Percentiles rank a stretch among this genome's conserved stretches.
Evolutionary conservation across 2,113 vertebrate species (phyloP).

Genomic region (Pseudonaja textilis): DNA sequence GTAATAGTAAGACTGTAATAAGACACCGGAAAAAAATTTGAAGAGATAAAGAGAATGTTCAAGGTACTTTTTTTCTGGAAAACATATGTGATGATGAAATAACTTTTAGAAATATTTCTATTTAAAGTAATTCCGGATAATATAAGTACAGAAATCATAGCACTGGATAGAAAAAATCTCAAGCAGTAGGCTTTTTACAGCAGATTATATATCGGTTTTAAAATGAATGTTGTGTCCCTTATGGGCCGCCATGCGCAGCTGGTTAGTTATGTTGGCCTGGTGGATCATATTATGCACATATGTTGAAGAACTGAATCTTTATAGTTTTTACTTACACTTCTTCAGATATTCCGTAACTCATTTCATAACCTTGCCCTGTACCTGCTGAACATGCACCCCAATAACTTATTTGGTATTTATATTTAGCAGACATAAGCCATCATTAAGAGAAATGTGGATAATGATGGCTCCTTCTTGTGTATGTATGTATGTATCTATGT

Average conservation of each 20-base stretch:
- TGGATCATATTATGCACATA: neutral
- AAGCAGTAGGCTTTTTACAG: neutral
- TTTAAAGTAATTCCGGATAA: neutral
- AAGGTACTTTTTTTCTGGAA: slow-evolving; percentile 22
- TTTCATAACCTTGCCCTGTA: neutral
- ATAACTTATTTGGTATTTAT: neutral
- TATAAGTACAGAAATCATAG: neutral
- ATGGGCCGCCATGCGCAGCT: neutral
- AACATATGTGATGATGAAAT: slow-evolving; percentile 25
- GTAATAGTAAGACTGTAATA: slow-evolving; percentile 54
- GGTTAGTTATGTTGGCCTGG: neutral
- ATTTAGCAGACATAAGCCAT: neutral
- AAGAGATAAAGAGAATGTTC: slow-evolving; percentile 32
- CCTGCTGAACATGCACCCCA: neutral
- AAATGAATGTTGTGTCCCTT: neutral
- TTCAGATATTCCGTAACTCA: neutral
- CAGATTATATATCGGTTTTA: neutral
- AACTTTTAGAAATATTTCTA: neutral
- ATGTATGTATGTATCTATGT: neutral
- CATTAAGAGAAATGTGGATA: neutral
- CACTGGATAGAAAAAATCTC: neutral
- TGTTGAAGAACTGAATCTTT: neutral
- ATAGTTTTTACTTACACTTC: neutral
- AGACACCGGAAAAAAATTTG: slow-evolving; percentile 46
- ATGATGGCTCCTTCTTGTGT: neutral